A percentile compares a stretch with the other conserved stretches of the same genome.
phyloP scores from a whole-genome alignment of 2,888 invertebrate species.

The Epirrhoe tristata region DNA sequence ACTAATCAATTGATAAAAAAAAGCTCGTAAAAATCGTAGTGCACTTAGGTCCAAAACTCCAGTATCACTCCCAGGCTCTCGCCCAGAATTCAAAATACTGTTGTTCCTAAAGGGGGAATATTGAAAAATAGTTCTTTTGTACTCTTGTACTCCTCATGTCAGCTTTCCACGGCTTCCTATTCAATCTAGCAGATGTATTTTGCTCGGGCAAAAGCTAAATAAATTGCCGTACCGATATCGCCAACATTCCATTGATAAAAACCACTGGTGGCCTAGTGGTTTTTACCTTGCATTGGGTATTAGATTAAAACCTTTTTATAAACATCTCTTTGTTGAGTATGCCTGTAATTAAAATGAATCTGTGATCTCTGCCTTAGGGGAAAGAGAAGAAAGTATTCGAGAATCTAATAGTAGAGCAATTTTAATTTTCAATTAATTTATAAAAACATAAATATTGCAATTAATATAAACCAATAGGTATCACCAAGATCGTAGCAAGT shows the following conservation, averaged over 20 bases:
- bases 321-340: no score
- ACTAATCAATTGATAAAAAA: background rate
- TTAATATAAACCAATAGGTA: no score
- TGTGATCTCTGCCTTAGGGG: no score
- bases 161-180: background rate
- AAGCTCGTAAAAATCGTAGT: background rate
- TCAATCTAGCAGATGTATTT: background rate
- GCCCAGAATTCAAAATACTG: background rate
- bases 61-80: background rate
- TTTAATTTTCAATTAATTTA: no score
- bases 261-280: background rate
- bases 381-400: no score
- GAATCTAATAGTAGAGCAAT: no score
- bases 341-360: no score
- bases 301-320: background rate
- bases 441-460: no score
- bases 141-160: background rate
- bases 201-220: background rate
- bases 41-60: background rate
- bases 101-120: background rate
- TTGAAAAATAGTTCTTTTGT: conserved; percentile 1
- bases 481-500: no score
- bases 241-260: background rate
- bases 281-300: background rate
- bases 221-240: background rate